Percentiles rank a stretch among this genome's conserved stretches.
phyloP scores from a whole-genome alignment of 2,888 invertebrate genomes.

The Nebria brevicollis region DNA sequence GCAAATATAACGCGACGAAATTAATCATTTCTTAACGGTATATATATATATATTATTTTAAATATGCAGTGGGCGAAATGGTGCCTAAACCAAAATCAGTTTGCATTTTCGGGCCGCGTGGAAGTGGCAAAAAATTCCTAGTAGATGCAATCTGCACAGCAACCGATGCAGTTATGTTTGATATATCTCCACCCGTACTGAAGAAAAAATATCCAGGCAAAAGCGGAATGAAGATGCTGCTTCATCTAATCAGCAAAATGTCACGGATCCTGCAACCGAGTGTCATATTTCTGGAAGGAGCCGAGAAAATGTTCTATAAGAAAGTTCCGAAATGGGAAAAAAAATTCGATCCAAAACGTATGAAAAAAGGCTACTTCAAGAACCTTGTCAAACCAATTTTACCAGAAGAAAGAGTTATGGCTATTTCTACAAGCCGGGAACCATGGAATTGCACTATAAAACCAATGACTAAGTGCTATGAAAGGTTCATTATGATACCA shows the following conservation, averaged over 20 bases:
- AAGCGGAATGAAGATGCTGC: constrained; percentile 71
- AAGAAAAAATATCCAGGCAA: constrained; percentile 76
- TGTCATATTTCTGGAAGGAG: constrained; percentile 75
- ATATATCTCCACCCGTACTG: constrained; percentile 76
- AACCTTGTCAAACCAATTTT: constrained; percentile 75
- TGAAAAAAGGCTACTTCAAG: constrained; percentile 75
- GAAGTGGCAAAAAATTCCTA: constrained; percentile 77
- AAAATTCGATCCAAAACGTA: constrained; percentile 73
- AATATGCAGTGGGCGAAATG: constrained; percentile 58
- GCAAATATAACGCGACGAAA: not conserved
- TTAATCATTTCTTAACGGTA: not conserved
- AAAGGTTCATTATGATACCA: constrained; percentile 68
- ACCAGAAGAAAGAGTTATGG: constrained; percentile 72
- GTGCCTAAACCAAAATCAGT: constrained; percentile 68
- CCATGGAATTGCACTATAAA: constrained; percentile 71
- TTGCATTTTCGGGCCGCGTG: constrained; percentile 75
- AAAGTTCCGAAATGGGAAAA: constrained; percentile 73
- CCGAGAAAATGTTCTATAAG: constrained; percentile 76
- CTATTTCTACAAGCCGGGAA: constrained; percentile 74
- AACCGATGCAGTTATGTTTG: constrained; percentile 79
- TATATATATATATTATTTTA: not conserved
- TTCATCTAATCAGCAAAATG: constrained; percentile 74
- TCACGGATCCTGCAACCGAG: constrained; percentile 76
- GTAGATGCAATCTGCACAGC: constrained; percentile 80
- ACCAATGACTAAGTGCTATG: constrained; percentile 68